These are phyloP conservation scores for Chaetoderma sp. DNA, from an alignment of 2,888 invertebrate species.

Conservation along the genomic window DNA sequence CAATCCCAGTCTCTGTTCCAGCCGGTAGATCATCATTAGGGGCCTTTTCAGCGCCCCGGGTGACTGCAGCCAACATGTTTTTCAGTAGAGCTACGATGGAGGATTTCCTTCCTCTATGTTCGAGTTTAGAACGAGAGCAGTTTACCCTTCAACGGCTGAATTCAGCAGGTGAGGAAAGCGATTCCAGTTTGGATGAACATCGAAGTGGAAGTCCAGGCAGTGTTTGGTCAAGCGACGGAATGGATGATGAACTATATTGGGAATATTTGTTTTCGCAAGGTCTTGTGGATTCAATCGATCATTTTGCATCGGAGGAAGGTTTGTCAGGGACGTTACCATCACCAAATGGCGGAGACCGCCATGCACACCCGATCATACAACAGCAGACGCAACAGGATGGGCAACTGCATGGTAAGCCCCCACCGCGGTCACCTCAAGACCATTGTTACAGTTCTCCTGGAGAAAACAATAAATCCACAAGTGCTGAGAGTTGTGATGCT, in stretches of 20 bases:
- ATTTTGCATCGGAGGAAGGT: slow-evolving; percentile 15
- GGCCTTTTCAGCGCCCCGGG: too few species aligned
- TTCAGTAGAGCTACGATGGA: slow-evolving; percentile 42
- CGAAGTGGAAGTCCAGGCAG: slow-evolving; percentile 48
- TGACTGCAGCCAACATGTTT: too few species aligned
- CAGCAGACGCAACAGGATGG: slow-evolving; percentile 20
- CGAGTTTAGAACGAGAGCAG: slow-evolving; percentile 61
- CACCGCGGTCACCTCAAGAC: slow-evolving; percentile 20
- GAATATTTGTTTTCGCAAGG: slow-evolving; percentile 63
- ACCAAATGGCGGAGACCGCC: slow-evolving; percentile 1
- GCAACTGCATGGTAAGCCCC: slow-evolving; percentile 28
- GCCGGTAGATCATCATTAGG: too few species aligned
- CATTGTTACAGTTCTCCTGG: slow-evolving; percentile 12
- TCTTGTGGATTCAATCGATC: slow-evolving; percentile 56
- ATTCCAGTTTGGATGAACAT: slow-evolving; percentile 45
- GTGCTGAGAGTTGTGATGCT: too few species aligned
- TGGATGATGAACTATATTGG: slow-evolving; percentile 59
- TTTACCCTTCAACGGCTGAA: slow-evolving; percentile 63
- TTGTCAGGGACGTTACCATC: slow-evolving; percentile 8
- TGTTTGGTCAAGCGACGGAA: slow-evolving; percentile 48
- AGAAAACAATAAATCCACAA: too few species aligned
- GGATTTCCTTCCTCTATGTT: slow-evolving; percentile 59
- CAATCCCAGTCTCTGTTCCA: too few species aligned
- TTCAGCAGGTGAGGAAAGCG: slow-evolving; percentile 61
- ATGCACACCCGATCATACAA: slow-evolving; percentile 22